phyloP scores from a whole-genome alignment of 2,797 vertebrate species.

The Helostoma temminkii region DNA sequence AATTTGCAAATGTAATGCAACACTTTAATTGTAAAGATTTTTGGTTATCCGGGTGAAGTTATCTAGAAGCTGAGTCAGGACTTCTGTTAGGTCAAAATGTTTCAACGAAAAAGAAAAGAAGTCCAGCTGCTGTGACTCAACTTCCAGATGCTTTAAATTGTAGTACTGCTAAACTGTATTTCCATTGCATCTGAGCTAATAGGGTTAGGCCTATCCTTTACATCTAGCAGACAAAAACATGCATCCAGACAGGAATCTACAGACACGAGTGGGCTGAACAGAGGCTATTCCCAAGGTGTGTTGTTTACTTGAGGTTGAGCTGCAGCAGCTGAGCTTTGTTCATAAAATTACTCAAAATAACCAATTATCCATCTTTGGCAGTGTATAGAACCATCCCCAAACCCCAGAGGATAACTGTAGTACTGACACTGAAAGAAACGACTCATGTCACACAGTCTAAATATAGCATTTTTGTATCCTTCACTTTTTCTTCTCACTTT shows the following conservation, averaged over 20 bases:
- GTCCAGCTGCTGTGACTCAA: no score
- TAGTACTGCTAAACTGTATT: slow-evolving; percentile 28
- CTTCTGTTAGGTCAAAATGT: no score
- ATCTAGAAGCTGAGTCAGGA: no score
- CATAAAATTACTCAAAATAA: slow-evolving; percentile 87
- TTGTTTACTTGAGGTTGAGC: slow-evolving; percentile 84
- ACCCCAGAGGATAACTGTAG: slow-evolving; percentile 78
- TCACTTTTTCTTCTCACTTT: slow-evolving; percentile 46
- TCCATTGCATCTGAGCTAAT: slow-evolving; percentile 49
- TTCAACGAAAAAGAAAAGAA: no score
- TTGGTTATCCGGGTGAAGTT: no score
- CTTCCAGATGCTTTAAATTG: slow-evolving; percentile 32
- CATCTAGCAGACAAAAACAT: slow-evolving; percentile 70
- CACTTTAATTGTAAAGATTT: no score
- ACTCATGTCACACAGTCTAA: slow-evolving; percentile 80
- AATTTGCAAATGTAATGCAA: slow-evolving; percentile 5
- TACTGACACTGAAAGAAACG: slow-evolving; percentile 81
- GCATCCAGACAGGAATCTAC: slow-evolving; percentile 69
- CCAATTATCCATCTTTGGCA: slow-evolving; percentile 85
- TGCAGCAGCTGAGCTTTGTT: slow-evolving; percentile 84
- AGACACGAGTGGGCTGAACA: slow-evolving; percentile 61
- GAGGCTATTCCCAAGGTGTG: slow-evolving; percentile 83
- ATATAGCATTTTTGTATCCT: slow-evolving; percentile 67
- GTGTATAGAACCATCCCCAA: slow-evolving; percentile 76
- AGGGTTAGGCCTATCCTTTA: slow-evolving; percentile 64